Conservation (phyloP, 2,113 vertebrate species). For the Regulus satrapa region DNA sequence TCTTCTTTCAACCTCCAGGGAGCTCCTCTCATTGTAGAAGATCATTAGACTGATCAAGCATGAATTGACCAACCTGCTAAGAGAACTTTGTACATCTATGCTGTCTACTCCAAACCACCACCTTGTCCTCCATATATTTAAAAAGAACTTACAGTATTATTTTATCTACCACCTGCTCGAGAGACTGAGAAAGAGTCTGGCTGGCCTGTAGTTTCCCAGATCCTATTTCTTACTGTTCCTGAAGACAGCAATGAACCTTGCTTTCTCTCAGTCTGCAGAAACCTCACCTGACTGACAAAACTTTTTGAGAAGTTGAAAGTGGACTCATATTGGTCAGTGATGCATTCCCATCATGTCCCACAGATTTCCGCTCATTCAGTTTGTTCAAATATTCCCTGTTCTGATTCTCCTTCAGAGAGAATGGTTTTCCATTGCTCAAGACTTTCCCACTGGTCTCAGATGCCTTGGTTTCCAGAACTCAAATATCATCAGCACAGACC, state of each 20-base stretch:
- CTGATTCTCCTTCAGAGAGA: background rate
- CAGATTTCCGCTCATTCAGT: fast-evolving
- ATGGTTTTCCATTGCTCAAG: background rate
- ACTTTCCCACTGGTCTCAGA: background rate
- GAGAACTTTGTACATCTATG: background rate
- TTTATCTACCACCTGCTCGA: background rate
- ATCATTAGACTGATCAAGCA: background rate
- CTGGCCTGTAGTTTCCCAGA: background rate
- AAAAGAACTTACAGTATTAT: background rate
- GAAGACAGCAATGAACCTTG: background rate
- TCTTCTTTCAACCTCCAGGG: background rate
- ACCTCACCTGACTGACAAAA: background rate
- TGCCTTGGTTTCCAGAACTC: background rate
- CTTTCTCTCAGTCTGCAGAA: background rate
- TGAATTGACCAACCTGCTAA: background rate
- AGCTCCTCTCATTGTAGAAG: background rate
- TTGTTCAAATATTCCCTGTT: background rate
- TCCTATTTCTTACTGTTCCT: background rate
- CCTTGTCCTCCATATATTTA: background rate
- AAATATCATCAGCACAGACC: background rate
- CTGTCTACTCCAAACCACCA: background rate
- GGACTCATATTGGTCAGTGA: background rate
- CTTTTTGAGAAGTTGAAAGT: background rate
- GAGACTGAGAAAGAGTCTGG: background rate
- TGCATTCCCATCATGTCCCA: background rate